Evolutionary conservation across 1,140 invertebrate genomes (phyloP).

Genomic region (Drosophila cardini): DNA sequence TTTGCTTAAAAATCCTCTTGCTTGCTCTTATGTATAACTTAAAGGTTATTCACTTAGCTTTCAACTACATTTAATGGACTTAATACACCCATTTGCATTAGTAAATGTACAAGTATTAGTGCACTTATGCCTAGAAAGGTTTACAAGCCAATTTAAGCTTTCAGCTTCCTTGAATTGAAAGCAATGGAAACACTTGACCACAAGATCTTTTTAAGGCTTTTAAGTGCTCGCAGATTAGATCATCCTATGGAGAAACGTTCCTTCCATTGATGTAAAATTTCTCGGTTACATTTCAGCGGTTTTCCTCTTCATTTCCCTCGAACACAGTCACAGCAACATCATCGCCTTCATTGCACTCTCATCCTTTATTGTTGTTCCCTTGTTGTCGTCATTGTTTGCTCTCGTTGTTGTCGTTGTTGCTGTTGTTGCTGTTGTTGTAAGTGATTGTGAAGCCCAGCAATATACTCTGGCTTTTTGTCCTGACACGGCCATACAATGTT

Average conservation of each 20-base stretch:
- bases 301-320: constrained; percentile 1
- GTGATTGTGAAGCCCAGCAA: constrained; percentile 58
- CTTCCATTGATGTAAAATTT: constrained; percentile 6
- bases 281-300: constrained; percentile 32
- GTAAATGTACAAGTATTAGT: background rate
- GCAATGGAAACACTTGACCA: background rate
- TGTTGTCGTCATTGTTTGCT: constrained; percentile 65
- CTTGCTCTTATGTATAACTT: too few relatives aligned
- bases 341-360: constrained; percentile 28
- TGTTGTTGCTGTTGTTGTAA: constrained; percentile 67
- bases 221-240: constrained; percentile 34
- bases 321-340: constrained; percentile 33
- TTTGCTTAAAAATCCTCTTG: too few relatives aligned
- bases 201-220: constrained; percentile 22
- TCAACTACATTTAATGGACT: too few relatives aligned
- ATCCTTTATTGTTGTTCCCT: constrained; percentile 23
- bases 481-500: constrained; percentile 53
- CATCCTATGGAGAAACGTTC: background rate
- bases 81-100: background rate
- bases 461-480: constrained; percentile 73
- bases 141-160: background rate
- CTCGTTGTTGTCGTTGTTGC: constrained; percentile 19
- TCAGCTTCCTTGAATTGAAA: background rate
- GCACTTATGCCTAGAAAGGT: background rate
- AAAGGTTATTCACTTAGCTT: too few relatives aligned